Evolutionary conservation across 2,113 vertebrate species (phyloP), one percentile per base, ranked within the genome.

Genomic region (Bos javanicus): DNA sequence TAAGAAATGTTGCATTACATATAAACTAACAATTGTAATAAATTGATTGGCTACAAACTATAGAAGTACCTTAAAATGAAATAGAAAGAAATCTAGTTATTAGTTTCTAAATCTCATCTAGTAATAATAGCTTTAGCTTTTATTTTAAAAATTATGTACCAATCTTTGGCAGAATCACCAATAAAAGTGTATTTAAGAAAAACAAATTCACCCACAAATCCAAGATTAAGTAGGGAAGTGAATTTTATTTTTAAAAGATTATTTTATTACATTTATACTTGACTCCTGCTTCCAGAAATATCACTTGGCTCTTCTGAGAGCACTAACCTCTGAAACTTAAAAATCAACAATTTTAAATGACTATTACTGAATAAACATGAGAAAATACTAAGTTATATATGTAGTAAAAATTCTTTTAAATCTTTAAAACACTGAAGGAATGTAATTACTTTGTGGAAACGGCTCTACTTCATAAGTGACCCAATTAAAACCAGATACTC

Each of bases 181-280:
- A 62, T 95, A 91, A 91, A 54, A 91, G 11, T 78, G 23, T 87
- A 80, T 46, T 94, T 92, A 64, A 64, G 46, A 87, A 78, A 91
- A 60, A 87, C 16, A 96, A 88, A 85, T 28, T 95, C 46, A 96
- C n/a, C 81, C 59, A 90, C 14, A 94, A 97, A 83, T 15, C 78
- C 92, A 97, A 95, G n/a, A 86, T 48, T 85, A 95, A 96, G 30
- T 57, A 96, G 30, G 96, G 64, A 97, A 97, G 36, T 86, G 57
- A 95, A 81, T 84, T 96, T 96, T 92, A 96, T 84, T 97, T 71
- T 93, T 96, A 84, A 97, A 96, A 87, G 64, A 90, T 96, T 95
- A 94, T 67, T 97, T 95, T 96, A 89, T 83, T 96, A 95, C 56
- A 96, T 56, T 93, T 95, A 81, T 94, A 82, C 60, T 96, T 71